Base-by-base conservation (phyloP, 2,888 invertebrate genomes). In the Rambutsinella grinnellia region DNA sequence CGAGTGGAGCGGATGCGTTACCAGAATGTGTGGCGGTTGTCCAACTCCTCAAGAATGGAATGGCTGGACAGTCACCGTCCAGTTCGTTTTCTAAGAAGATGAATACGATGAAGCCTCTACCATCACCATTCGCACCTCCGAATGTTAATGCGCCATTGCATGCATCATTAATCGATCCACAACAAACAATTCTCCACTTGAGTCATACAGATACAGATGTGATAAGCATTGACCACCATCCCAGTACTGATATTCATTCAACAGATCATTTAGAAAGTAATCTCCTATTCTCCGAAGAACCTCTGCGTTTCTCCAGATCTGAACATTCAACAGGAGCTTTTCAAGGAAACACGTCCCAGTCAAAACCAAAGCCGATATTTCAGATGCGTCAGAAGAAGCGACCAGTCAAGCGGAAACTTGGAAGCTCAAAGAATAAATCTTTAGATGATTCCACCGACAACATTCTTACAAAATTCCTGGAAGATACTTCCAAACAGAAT, bases 1-100 rank as follows among this genome's bases (percentile, higher is more conserved):
- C 58, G n/a, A 58, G 61, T 17, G 76, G 76, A 15, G 47, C 79
- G 0, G 79, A 77, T n/a, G 36, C 58, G 10, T 69, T 76, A 28
- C 79, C 79, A 21, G 76, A 76, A n/a, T 47, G 70, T 10, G 10
- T 47, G 2, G 19, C 46, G 2, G 63, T 76, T 27, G 36, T 66
- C 0, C 70, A 65, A n/a, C 8, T 76, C 10, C 23, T 76, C 8
- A 75, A 68, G 27, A 53, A 26, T 28, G 54, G 57, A 10, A 17
- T 27, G 6, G 26, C 13, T 19, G n/a, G 27, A 2, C 21, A 13
- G 5, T 36, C 36, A 36, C 13, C 36, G 36, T 8, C 6, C 13
- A 13, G 36, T 8, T 8, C 13, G 5, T 36, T 8, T 36, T 36
- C 36, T 5, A 36, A 13, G 36, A 36, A 36, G 13, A 13, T 36